Conservation (phyloP, 1,140 invertebrate genomes). For the Diorhabda elongata region DNA sequence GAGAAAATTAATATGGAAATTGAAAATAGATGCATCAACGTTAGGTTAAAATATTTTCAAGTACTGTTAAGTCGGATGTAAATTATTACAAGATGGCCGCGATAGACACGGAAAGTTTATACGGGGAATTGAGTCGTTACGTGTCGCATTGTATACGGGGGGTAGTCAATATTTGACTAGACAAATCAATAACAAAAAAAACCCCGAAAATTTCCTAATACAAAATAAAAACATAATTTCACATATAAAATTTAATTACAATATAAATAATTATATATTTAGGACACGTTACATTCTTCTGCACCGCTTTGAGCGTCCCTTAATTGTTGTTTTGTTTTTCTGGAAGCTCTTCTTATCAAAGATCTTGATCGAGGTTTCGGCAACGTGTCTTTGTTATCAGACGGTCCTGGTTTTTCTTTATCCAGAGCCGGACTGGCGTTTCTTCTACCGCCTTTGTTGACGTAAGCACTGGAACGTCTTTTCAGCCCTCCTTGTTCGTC, state of each 20-base stretch:
- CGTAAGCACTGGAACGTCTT: conserved; percentile 70
- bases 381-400: conserved; percentile 33
- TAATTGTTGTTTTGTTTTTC: conserved; percentile 76
- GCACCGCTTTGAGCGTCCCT: conserved; percentile 58
- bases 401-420: conserved; percentile 40
- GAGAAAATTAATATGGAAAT: no score
- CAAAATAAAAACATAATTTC: conserved; percentile 1
- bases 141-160: no score
- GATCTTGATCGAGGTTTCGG: conserved; percentile 67
- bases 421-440: conserved; percentile 43
- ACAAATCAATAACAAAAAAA: neutral
- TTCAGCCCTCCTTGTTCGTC: conserved; percentile 61
- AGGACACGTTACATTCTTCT: conserved; percentile 70
- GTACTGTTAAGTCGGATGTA: no score
- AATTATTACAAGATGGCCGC: no score
- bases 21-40: no score
- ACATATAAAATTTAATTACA: neutral
- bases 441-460: conserved; percentile 54
- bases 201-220: neutral
- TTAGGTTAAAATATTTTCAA: no score
- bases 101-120: no score
- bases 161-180: no score
- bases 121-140: no score
- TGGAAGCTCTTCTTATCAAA: conserved; percentile 70
- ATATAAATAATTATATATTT: conserved; percentile 41